Conservation (phyloP, 37 sponge, comb jelly and placozoan genomes). For the Theonella swinhoei region DNA sequence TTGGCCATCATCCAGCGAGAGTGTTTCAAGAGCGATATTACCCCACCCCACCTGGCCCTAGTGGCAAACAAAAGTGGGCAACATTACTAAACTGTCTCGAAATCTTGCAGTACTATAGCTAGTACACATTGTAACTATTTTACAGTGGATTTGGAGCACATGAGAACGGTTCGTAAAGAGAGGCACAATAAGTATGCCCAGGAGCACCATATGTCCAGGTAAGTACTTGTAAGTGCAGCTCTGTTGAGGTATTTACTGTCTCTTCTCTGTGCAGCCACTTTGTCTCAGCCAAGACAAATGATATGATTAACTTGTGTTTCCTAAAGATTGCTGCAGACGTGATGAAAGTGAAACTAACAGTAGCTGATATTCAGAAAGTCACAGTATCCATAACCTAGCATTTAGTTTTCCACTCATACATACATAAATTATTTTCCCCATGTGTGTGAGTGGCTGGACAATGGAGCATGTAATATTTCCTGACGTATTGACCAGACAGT, state of each 20-base stretch:
- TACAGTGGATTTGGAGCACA: constrained; percentile 90
- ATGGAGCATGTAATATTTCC: too few relatives aligned
- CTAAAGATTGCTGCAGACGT: constrained; percentile 78
- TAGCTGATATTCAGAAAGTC: constrained; percentile 62
- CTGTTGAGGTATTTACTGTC: neutral
- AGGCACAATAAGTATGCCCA: constrained; percentile 85
- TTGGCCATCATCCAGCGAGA: constrained; percentile 61
- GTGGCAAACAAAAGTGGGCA: constrained; percentile 92
- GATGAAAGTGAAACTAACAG: constrained; percentile 63
- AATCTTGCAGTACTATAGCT: neutral
- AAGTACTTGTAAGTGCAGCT: neutral
- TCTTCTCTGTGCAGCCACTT: constrained; percentile 55
- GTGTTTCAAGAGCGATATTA: constrained; percentile 24
- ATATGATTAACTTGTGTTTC: constrained; percentile 83
- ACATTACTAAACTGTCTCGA: too few relatives aligned
- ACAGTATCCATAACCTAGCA: constrained; percentile 39
- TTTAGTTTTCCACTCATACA: neutral
- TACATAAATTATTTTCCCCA: neutral
- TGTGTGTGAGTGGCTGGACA: too few relatives aligned
- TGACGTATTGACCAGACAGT: too few relatives aligned
- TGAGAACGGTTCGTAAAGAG: constrained; percentile 86
- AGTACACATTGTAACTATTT: neutral
- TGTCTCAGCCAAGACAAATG: constrained; percentile 93
- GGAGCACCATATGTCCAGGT: constrained; percentile 78
- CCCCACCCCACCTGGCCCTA: constrained; percentile 73